Evolutionary conservation across 1,140 invertebrate genomes (phyloP), one percentile per base, ranked within the genome.

Genomic region (Plectrocnemia conspersa): DNA sequence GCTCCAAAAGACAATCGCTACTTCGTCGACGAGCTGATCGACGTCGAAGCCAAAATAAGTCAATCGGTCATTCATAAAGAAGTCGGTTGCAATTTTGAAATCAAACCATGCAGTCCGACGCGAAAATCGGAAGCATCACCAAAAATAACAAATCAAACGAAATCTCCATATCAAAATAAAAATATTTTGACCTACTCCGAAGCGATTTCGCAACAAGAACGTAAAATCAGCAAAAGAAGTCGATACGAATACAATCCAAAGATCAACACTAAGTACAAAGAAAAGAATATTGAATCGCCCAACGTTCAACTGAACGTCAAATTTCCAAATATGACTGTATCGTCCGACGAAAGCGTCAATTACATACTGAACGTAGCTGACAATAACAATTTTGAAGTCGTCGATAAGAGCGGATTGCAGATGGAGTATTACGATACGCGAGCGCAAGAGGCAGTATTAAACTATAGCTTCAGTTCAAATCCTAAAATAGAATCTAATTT

Each of bases 51-150:
- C 32, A 76, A 76, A 67, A 76, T 76, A 56, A 76, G 71, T 61
- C 74, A 76, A 56, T 76, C 74, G 24, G 68, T 76, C 15, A 76
- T 76, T 58, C 73, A 74, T 49, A 76, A 76, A 65, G 74, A 76
- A 62, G 74, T 75, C 36, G 68, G 72, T 15, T 75, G 72, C 62
- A 76, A 76, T 63, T 75, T 76, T 68, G 74, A 76, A 69, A 75
- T 76, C 54, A 73, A 71, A 57, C 74, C 72, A 22, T 75, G 71
- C 57, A 75, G 72, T 65, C 74, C 74, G 22, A 66, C 69, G n/a
- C n/a, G 27, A 36, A 19, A 29, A 13, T 29, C 27, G 13, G 7
- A 29, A 13, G 27, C n/a, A 29, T 13, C 7, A 29, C 27, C n/a
- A 13, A 9, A 9, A 13, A 29, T 9, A 29, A 9, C 27, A 7